A percentile compares a stretch with the other conserved stretches of the same genome.
phyloP scores from a whole-genome alignment of 2,113 vertebrate species.

The Neotragus pygmaeus region DNA sequence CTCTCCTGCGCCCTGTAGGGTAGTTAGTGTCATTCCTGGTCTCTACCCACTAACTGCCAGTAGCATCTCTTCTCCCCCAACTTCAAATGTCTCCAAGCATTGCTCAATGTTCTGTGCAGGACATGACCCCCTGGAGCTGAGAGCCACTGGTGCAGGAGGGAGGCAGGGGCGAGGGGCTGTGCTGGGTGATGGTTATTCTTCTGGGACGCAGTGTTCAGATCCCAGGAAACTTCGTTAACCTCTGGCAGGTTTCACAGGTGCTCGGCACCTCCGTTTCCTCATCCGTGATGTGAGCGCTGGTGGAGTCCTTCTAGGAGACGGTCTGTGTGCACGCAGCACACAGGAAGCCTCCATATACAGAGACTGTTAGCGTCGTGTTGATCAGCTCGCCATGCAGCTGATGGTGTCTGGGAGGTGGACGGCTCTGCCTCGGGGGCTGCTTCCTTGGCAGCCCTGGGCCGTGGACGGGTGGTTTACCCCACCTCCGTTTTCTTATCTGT shows the following conservation, averaged over 20 bases:
- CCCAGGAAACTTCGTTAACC: not conserved
- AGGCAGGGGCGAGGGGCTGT: not conserved
- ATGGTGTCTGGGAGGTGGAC: accelerated
- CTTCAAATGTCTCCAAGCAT: not conserved
- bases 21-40: not conserved
- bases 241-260: accelerated
- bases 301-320: accelerated
- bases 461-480: not conserved
- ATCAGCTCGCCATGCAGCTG: not conserved
- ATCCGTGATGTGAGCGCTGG: not conserved
- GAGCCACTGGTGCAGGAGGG: not conserved
- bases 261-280: not conserved
- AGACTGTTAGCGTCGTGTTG: accelerated
- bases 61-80: not conserved
- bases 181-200: not conserved
- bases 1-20: too few species aligned
- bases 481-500: not conserved
- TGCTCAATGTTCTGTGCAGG: not conserved
- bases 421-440: accelerated
- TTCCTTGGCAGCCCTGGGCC: not conserved
- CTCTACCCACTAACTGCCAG: not conserved
- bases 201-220: accelerated
- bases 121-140: not conserved
- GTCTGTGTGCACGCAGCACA: accelerated
- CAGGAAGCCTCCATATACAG: accelerated